Evolutionary conservation across 2,113 vertebrate genomes (phyloP).

Genomic region (Petaurus breviceps): DNA sequence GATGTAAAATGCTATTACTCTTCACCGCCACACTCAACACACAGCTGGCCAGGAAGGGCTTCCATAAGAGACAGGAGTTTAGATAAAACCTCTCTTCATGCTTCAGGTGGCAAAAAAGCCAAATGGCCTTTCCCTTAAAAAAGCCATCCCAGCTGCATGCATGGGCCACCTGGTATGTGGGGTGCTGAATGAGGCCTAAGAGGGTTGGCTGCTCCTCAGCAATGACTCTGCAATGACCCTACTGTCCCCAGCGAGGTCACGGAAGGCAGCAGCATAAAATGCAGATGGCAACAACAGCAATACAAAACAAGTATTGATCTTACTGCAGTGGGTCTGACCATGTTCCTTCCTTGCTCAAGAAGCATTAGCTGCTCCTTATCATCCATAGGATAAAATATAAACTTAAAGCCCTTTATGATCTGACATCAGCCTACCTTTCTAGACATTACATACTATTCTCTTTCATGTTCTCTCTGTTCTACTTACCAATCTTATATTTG

Average conservation of each 20-base stretch:
- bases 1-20: too few relatives aligned
- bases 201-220: not conserved
- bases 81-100: too few relatives aligned
- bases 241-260: not conserved
- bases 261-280: not conserved
- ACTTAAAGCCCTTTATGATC: not conserved
- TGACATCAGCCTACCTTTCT: not conserved
- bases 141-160: not conserved
- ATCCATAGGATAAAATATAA: not conserved
- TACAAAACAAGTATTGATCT: not conserved
- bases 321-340: not conserved
- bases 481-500: not conserved
- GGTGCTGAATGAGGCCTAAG: not conserved
- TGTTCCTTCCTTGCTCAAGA: not conserved
- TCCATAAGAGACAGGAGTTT: too few relatives aligned
- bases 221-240: not conserved
- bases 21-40: too few relatives aligned
- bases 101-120: not conserved
- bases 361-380: not conserved
- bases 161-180: not conserved
- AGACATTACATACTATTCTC: not conserved
- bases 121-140: not conserved
- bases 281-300: not conserved
- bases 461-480: not conserved
- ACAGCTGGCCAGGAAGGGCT: too few relatives aligned